Percentiles rank a stretch among this genome's conserved stretches.
Evolutionary conservation across 2,888 invertebrate genomes (phyloP).

Genomic region (Drosophila subsilvestris): DNA sequence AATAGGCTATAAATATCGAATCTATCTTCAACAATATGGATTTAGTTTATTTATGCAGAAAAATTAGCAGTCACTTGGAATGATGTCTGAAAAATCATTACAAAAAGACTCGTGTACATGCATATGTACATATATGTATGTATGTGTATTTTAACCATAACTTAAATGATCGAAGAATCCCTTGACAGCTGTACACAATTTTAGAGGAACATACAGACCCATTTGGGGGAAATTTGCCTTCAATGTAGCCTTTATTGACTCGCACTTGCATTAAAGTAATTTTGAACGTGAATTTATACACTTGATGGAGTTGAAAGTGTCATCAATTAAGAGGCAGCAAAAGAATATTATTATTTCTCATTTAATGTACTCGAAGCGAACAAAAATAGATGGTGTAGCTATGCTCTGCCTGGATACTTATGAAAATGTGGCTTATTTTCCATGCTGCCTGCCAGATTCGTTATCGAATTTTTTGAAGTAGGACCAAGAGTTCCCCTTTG

Average conservation of each 20-base stretch:
- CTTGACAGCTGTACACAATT: no score
- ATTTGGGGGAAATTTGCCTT: no score
- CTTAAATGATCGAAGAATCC: no score
- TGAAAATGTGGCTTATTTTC: neutral
- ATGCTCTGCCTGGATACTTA: neutral
- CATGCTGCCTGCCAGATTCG: neutral
- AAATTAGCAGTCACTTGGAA: no score
- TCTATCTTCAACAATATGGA: no score
- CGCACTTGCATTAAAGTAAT: neutral
- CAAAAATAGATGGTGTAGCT: neutral
- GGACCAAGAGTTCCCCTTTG: conserved; percentile 2
- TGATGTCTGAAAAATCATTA: no score
- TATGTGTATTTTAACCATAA: no score
- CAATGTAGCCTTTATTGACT: neutral
- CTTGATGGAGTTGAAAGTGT: neutral
- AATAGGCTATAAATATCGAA: no score
- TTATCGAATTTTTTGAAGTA: conserved; percentile 10
- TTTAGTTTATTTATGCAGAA: no score
- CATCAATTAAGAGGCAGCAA: neutral
- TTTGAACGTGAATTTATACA: neutral
- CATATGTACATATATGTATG: no score
- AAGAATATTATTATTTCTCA: neutral
- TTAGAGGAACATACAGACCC: no score
- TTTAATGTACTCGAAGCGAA: neutral
- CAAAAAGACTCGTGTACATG: no score